These are phyloP conservation scores for Perca schrenkii DNA, from an alignment of 2,113 vertebrate species.

Conservation along the genomic window DNA sequence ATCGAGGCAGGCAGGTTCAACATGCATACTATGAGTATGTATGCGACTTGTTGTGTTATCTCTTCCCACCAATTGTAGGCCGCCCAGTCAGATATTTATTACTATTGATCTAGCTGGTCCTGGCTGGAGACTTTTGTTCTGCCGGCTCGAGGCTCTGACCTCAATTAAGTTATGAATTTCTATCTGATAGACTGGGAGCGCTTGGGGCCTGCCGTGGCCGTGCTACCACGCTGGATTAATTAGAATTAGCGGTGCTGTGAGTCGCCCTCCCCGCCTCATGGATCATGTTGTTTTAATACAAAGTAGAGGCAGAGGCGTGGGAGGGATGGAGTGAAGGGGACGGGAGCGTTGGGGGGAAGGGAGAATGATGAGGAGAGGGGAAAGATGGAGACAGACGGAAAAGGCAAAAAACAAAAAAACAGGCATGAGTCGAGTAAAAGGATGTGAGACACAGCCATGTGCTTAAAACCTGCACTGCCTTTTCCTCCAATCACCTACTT, in stretches of 20 bases:
- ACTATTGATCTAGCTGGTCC: conserved; percentile 98
- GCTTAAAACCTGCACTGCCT: conserved; percentile 29
- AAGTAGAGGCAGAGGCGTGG: conserved; percentile 83
- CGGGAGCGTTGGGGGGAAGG: conserved; percentile 4
- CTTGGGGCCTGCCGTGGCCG: conserved; percentile 89
- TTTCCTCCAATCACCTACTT: conserved; percentile 29
- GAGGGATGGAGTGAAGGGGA: conserved; percentile 59
- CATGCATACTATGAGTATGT: conserved; percentile 48
- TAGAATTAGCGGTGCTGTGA: conserved; percentile 95
- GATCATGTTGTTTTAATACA: conserved; percentile 98
- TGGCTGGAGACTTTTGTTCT: conserved; percentile 97
- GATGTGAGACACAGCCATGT: conserved; percentile 5
- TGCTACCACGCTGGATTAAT: conserved; percentile 94
- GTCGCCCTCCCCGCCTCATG: conserved; percentile 90
- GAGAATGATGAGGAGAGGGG: conserved; percentile 66
- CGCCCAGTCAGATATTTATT: conserved; percentile 98
- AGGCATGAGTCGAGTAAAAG: conserved; percentile 34
- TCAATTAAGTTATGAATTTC: conserved; percentile 99
- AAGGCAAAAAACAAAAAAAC: conserved; percentile 3
- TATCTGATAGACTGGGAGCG: conserved; percentile 98
- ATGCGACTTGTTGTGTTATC: conserved; percentile 66
- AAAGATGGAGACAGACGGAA: conserved; percentile 41
- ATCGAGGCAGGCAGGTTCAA: conserved; percentile 27
- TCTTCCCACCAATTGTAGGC: conserved; percentile 82
- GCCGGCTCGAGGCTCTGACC: conserved; percentile 95